Percentiles rank a stretch among this genome's conserved stretches.
phyloP scores from a whole-genome alignment of 2,797 vertebrate genomes.

The Euphonia xanthogaster region DNA sequence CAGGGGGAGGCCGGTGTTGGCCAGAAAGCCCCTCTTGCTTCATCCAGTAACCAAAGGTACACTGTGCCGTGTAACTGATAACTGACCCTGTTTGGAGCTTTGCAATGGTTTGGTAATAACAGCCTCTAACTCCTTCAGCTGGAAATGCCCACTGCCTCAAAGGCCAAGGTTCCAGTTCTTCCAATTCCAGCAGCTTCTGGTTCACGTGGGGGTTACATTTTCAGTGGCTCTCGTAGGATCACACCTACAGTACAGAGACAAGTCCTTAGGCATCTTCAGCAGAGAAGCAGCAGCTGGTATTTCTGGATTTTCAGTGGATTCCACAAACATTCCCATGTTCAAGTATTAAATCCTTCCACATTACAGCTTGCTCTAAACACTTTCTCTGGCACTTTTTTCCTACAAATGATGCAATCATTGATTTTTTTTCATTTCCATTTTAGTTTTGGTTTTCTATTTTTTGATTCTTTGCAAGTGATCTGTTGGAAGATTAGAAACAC shows the following conservation, averaged over 20 bases:
- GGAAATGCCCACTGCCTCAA: neutral
- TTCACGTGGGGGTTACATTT: neutral
- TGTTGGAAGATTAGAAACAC: neutral
- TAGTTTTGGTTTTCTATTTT: neutral
- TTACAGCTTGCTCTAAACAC: neutral
- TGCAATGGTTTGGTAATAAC: conserved; percentile 67
- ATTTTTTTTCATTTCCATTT: neutral
- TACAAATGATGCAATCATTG: neutral
- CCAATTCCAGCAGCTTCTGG: neutral
- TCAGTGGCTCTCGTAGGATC: neutral
- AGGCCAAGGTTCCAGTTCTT: neutral
- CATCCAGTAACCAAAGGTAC: conserved; percentile 71
- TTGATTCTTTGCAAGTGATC: neutral
- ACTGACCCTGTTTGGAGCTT: conserved; percentile 68
- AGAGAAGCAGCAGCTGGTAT: neutral
- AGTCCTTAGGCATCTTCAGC: neutral
- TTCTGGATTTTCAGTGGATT: neutral
- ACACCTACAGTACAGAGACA: neutral
- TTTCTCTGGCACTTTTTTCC: neutral
- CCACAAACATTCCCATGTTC: neutral
- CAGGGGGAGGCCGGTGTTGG: conserved; percentile 59
- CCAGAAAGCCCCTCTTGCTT: conserved; percentile 64
- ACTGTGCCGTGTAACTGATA: conserved; percentile 33
- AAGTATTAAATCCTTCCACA: neutral
- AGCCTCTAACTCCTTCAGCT: conserved; percentile 46